Conservation (phyloP, 1,140 invertebrate species). For the Drosophila parvula region DNA sequence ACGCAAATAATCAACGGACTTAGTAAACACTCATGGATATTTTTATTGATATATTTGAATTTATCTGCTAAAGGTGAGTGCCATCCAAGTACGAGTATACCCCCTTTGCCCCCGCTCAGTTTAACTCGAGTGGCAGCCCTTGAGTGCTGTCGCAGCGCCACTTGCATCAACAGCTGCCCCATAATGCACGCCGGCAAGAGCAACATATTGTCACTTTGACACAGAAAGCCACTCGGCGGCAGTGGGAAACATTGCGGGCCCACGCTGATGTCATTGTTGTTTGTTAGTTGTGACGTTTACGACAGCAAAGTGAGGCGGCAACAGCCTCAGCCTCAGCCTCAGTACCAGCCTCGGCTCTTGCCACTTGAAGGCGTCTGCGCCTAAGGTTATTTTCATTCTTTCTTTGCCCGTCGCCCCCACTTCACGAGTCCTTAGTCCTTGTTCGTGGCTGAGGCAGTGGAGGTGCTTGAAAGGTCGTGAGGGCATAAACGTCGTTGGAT, state of each 20-base stretch:
- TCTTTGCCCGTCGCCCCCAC: constrained; percentile 34
- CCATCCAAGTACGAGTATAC: constrained; percentile 7
- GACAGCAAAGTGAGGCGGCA: constrained; percentile 73
- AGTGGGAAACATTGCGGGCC: constrained; percentile 42
- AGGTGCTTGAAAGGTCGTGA: constrained; percentile 29
- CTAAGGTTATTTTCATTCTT: constrained; percentile 55
- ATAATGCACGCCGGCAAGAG: constrained; percentile 30
- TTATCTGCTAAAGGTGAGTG: constrained; percentile 84
- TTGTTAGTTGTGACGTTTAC: constrained; percentile 77
- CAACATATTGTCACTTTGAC: constrained; percentile 80
- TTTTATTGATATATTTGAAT: constrained; percentile 84
- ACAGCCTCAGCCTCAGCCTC: constrained; percentile 27
- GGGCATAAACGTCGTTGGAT: constrained; percentile 22
- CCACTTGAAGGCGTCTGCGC: constrained; percentile 76
- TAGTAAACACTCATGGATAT: constrained; percentile 84
- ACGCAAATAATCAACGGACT: constrained; percentile 75
- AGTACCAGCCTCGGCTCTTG: constrained; percentile 28
- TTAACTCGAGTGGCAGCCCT: constrained; percentile 51
- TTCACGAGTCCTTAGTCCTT: constrained; percentile 41
- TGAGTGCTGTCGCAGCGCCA: constrained; percentile 24
- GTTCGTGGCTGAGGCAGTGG: constrained; percentile 34
- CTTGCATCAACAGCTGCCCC: constrained; percentile 55
- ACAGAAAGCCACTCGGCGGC: constrained; percentile 75
- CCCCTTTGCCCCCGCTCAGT: constrained; percentile 4
- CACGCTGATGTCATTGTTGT: constrained; percentile 43